phyloP scores from a whole-genome alignment of 2,888 invertebrate species.

The Xiphydria camelus region DNA sequence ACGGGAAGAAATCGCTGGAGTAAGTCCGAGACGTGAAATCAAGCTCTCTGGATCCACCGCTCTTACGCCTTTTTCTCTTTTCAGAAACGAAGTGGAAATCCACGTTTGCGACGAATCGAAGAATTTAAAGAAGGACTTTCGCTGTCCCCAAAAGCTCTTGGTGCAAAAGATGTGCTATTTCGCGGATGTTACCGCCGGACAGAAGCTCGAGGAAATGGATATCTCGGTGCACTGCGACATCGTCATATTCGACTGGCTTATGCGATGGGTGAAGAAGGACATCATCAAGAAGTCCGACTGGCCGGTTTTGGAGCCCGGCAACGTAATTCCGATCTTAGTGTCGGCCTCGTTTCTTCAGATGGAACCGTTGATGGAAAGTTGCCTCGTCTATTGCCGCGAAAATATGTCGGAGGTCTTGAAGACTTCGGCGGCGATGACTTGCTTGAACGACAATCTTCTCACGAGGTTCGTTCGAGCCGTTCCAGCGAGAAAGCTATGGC shows the following conservation, averaged over 20 bases:
- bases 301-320: conserved; percentile 76
- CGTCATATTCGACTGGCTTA: conserved; percentile 93
- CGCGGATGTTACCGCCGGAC: conserved; percentile 82
- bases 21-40: too few species aligned
- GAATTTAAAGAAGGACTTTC: conserved; percentile 84
- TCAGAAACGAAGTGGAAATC: conserved; percentile 82
- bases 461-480: conserved; percentile 47
- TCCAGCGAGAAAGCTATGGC: too few species aligned
- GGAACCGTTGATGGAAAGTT: conserved; percentile 86
- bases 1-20: conserved; percentile 43
- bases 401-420: conserved; percentile 86
- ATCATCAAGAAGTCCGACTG: conserved; percentile 67
- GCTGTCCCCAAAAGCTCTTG: conserved; percentile 82
- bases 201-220: conserved; percentile 87
- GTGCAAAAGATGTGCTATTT: conserved; percentile 95
- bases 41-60: too few species aligned
- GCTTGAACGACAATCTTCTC: conserved; percentile 72
- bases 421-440: conserved; percentile 83
- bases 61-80: conserved; percentile 15
- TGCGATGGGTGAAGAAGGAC: conserved; percentile 91
- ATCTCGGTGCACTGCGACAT: conserved; percentile 97
- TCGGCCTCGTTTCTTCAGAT: conserved; percentile 95
- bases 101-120: conserved; percentile 95
- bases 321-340: conserved; percentile 89
- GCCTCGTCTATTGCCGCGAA: conserved; percentile 82